Percentiles rank a stretch among this genome's conserved stretches.
Evolutionary conservation across 1,140 invertebrate genomes (phyloP).

Genomic region (Archegozetes longisetosus): DNA sequence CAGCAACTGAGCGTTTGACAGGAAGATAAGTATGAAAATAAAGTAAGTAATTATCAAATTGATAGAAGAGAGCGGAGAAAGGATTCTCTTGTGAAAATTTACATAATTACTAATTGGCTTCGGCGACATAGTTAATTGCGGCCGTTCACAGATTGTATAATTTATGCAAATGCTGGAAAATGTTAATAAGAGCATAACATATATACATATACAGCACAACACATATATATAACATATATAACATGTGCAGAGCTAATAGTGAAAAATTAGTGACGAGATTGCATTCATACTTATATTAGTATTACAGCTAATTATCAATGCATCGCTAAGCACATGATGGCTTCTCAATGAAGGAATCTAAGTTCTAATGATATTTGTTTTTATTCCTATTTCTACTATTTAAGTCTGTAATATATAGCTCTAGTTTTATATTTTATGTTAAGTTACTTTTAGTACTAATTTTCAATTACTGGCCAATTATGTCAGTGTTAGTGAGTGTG

Average conservation of each 20-base stretch:
- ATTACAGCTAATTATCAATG: background rate
- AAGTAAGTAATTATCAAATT: no score
- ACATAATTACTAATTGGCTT: background rate
- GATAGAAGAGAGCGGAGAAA: background rate
- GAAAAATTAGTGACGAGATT: background rate
- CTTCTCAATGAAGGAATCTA: no score
- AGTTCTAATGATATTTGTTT: no score
- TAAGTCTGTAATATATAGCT: no score
- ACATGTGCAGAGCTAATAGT: background rate
- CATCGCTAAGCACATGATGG: background rate
- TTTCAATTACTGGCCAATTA: no score
- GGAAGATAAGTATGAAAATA: no score
- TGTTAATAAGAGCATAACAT: no score
- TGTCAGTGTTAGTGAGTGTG: no score
- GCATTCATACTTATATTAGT: background rate
- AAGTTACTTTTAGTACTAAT: no score
- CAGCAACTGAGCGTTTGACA: no score
- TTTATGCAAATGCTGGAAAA: background rate
- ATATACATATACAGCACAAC: background rate
- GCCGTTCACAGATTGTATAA: background rate
- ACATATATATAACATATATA: background rate
- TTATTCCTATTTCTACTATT: no score
- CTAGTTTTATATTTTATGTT: no score
- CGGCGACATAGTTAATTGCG: background rate
- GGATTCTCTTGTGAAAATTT: background rate